Conservation (phyloP, 37 sponge, comb jelly and placozoan genomes). For the Geodia barretti region DNA sequence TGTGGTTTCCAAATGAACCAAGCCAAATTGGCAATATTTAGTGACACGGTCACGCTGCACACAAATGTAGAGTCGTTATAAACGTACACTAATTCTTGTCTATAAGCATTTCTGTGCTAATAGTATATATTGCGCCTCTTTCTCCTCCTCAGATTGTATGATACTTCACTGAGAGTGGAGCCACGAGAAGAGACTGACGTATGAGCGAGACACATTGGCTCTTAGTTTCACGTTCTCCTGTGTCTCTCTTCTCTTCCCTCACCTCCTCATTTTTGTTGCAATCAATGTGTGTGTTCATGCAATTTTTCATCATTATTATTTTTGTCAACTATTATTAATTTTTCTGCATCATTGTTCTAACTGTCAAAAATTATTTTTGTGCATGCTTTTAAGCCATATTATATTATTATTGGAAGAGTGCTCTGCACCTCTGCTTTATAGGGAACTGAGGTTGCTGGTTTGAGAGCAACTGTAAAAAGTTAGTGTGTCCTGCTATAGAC, state of each 20-base stretch:
- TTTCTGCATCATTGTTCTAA: not conserved
- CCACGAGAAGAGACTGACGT: constrained; percentile 29
- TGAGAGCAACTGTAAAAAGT: not conserved
- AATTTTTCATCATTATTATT: not conserved
- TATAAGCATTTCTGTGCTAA: not conserved
- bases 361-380: too few species aligned
- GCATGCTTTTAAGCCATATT: too few species aligned
- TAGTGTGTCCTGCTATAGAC: too few species aligned
- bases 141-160: constrained; percentile 21
- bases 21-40: too few species aligned
- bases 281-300: too few species aligned
- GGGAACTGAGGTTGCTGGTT: not conserved
- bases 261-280: too few species aligned
- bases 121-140: not conserved
- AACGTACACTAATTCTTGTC: not conserved
- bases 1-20: too few species aligned
- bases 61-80: not conserved
- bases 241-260: not conserved
- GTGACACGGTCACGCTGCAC: too few species aligned
- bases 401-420: not conserved
- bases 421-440: not conserved
- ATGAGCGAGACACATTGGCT: not conserved
- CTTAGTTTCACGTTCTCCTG: not conserved
- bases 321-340: not conserved
- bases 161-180: constrained; percentile 18